Conservation (phyloP, 2,888 invertebrate species). For the Eristalinus aeneus region DNA sequence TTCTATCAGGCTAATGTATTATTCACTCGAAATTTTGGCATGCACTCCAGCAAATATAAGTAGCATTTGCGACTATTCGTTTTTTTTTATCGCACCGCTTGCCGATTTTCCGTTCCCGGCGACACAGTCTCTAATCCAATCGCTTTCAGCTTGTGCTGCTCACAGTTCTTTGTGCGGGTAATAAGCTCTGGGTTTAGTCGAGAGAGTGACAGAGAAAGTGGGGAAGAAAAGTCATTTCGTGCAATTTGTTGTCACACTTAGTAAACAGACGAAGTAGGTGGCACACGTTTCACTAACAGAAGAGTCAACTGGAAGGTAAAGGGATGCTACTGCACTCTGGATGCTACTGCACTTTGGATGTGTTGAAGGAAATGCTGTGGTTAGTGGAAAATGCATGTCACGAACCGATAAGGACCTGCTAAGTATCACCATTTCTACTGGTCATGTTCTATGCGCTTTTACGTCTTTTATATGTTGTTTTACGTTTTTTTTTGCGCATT, state of each 20-base stretch:
- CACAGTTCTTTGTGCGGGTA: neutral
- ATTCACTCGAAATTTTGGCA: neutral
- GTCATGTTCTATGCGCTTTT: neutral
- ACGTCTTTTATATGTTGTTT: neutral
- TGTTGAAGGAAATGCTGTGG: slow-evolving; percentile 12
- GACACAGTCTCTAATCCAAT: neutral
- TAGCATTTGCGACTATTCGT: neutral
- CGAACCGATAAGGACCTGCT: slow-evolving; percentile 51
- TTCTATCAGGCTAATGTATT: neutral
- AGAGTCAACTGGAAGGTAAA: slow-evolving; percentile 41
- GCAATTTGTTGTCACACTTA: slow-evolving; percentile 33
- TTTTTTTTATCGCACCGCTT: neutral
- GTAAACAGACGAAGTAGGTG: slow-evolving; percentile 37
- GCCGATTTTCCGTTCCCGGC: neutral
- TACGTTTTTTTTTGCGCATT: slow-evolving; percentile 33
- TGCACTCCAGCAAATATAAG: neutral
- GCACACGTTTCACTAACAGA: neutral
- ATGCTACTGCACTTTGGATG: neutral
- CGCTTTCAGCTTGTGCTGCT: neutral
- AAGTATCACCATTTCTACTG: slow-evolving; percentile 14
- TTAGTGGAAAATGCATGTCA: slow-evolving; percentile 53
- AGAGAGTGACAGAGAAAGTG: too few species aligned
- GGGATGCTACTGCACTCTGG: too few species aligned
- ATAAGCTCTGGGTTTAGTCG: slow-evolving; percentile 16
- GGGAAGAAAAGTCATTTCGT: slow-evolving; percentile 19